Evolutionary conservation across 2,113 vertebrate genomes (phyloP).

Genomic region (Neogobius melanostomus): DNA sequence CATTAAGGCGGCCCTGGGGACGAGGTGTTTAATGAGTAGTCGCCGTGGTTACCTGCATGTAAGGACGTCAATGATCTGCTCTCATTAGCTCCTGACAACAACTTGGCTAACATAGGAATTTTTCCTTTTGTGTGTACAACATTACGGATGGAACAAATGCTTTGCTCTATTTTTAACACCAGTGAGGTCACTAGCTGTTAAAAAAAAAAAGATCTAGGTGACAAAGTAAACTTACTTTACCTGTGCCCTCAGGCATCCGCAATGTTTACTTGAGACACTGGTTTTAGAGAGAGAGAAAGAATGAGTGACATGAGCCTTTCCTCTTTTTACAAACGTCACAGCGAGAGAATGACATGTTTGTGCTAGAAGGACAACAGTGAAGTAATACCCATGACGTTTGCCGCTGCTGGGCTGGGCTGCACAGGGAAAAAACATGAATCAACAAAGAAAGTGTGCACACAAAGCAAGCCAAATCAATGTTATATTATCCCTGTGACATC

Average conservation of each 20-base stretch:
- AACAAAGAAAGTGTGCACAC: constrained; percentile 15
- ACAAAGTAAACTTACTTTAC: constrained; percentile 42
- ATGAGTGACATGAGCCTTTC: background rate
- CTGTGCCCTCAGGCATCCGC: constrained; percentile 8
- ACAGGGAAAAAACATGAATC: constrained; percentile 20
- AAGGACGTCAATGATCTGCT: constrained; percentile 65
- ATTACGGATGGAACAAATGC: constrained; percentile 57
- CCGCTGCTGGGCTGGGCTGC: constrained; percentile 25
- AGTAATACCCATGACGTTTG: constrained; percentile 40
- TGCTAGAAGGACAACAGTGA: constrained; percentile 19
- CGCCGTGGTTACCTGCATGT: constrained; percentile 36
- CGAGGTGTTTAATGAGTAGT: constrained; percentile 61
- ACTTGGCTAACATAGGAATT: constrained; percentile 59
- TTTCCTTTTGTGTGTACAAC: constrained; percentile 58
- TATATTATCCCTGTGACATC: background rate
- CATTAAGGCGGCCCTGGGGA: no score
- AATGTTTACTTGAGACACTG: background rate
- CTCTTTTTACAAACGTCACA: constrained; percentile 4
- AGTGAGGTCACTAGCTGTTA: constrained; percentile 54
- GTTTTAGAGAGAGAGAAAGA: constrained; percentile 17
- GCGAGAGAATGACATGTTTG: constrained; percentile 22
- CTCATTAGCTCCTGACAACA: constrained; percentile 66
- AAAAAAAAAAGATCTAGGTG: constrained; percentile 22
- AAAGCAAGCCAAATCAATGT: constrained; percentile 20
- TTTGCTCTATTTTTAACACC: constrained; percentile 60